A percentile compares a stretch with the other conserved stretches of the same genome.
Evolutionary conservation across 2,113 vertebrate genomes (phyloP).

Genomic region (Catharus minimus): DNA sequence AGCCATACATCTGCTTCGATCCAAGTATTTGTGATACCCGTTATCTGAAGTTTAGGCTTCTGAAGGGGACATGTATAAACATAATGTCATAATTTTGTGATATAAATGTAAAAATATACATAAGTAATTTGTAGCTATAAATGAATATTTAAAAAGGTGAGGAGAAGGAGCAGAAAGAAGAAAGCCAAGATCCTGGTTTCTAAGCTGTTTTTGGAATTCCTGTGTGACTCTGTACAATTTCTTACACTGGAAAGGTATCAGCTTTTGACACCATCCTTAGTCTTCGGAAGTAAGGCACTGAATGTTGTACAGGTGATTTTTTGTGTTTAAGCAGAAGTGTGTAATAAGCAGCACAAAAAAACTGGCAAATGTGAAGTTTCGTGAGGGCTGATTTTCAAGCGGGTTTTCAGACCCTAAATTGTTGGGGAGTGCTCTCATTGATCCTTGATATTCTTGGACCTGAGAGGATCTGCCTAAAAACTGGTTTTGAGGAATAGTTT

Average conservation of each 20-base stretch:
- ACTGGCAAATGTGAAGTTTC: neutral
- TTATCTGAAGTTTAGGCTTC: neutral
- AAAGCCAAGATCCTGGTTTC: neutral
- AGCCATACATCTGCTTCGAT: neutral
- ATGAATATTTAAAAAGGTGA: accelerated
- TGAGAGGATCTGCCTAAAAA: neutral
- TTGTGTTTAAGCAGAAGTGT: neutral
- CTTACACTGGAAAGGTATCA: neutral
- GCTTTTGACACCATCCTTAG: neutral
- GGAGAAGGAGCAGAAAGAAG: neutral
- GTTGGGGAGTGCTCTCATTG: neutral
- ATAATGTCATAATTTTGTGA: neutral
- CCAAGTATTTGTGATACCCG: neutral
- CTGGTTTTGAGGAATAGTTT: neutral
- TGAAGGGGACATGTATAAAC: neutral
- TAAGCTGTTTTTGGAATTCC: neutral
- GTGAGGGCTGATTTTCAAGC: neutral
- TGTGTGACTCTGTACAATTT: neutral
- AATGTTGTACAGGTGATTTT: neutral
- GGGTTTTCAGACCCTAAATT: neutral
- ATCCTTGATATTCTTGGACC: neutral
- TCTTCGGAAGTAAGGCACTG: neutral
- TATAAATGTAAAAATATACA: neutral
- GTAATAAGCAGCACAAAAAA: neutral
- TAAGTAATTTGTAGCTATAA: neutral